Percentiles rank a stretch among this genome's conserved stretches.
Evolutionary conservation across 2,888 invertebrate species (phyloP).

Genomic region (Pilophorus perplexus): DNA sequence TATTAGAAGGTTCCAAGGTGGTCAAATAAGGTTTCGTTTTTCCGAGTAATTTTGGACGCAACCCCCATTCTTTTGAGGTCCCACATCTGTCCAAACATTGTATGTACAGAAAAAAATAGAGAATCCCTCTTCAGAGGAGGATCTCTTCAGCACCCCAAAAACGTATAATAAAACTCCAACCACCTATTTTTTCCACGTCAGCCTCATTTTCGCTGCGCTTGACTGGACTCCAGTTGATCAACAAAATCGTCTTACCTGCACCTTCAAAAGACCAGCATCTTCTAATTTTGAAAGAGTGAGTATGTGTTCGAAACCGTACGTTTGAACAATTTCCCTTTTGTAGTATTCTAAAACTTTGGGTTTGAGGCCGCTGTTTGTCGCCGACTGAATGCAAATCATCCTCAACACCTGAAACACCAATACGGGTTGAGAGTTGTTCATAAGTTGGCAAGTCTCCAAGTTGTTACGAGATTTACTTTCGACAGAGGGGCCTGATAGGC

Average conservation of each 20-base stretch:
- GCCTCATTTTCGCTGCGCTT: no score
- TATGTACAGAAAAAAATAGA: no score
- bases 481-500: slow-evolving; percentile 77
- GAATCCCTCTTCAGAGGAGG: neutral
- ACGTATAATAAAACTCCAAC: no score
- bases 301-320: slow-evolving; percentile 82
- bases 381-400: slow-evolving; percentile 88
- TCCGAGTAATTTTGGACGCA: no score
- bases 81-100: no score
- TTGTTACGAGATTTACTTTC: slow-evolving; percentile 62
- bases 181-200: no score
- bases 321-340: slow-evolving; percentile 71
- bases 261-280: slow-evolving; percentile 74
- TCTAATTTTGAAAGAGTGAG: slow-evolving; percentile 82
- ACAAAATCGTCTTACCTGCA: slow-evolving; percentile 69
- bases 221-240: no score
- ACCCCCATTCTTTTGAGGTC: no score
- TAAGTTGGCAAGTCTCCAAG: neutral
- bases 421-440: no score
- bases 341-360: slow-evolving; percentile 76
- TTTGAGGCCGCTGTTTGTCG: slow-evolving; percentile 89
- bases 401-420: slow-evolving; percentile 63
- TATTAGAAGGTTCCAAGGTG: no score
- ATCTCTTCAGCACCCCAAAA: no score
- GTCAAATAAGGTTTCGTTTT: no score